These are phyloP conservation scores for Pantherophis vulpinus DNA, from an alignment of 2,797 vertebrate species.

Conservation along the genomic window DNA sequence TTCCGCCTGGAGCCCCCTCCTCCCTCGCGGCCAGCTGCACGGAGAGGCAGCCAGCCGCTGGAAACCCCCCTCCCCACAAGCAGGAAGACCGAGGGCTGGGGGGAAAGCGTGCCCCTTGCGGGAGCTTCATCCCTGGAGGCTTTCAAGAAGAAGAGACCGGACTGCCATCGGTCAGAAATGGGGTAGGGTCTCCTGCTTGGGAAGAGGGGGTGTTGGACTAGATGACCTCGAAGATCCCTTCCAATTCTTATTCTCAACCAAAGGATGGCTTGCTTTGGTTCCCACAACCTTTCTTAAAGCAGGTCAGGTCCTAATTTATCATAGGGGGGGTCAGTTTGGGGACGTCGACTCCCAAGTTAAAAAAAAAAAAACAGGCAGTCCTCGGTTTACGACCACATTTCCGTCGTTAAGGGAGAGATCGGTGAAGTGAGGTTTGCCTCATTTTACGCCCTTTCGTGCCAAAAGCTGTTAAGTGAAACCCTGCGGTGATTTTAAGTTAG, in stretches of 20 bases:
- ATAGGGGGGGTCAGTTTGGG: not conserved
- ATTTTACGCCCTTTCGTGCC: not conserved
- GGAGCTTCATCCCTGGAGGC: too few species aligned
- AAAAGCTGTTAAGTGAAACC: not conserved
- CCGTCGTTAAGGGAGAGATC: too few species aligned
- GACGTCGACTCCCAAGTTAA: not conserved
- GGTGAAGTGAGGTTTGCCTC: not conserved
- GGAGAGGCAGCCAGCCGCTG: conserved; percentile 1
- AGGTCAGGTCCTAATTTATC: not conserved
- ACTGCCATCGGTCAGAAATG: too few species aligned
- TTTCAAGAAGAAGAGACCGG: too few species aligned
- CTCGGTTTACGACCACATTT: not conserved
- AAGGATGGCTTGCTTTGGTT: not conserved
- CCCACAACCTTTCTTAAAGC: not conserved
- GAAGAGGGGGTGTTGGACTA: too few species aligned
- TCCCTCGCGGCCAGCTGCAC: conserved; percentile 14
- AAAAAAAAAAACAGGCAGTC: not conserved
- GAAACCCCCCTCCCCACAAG: not conserved
- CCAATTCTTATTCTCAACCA: too few species aligned
- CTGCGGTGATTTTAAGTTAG: not conserved
- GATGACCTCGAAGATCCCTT: too few species aligned
- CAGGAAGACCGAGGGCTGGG: not conserved
- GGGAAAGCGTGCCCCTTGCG: not conserved
- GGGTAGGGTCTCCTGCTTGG: too few species aligned
- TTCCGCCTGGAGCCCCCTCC: conserved; percentile 17